Evolutionary conservation across 2,113 vertebrate genomes (phyloP), one percentile per base, ranked within the genome.

Genomic region (Tachuris rubrigastra): DNA sequence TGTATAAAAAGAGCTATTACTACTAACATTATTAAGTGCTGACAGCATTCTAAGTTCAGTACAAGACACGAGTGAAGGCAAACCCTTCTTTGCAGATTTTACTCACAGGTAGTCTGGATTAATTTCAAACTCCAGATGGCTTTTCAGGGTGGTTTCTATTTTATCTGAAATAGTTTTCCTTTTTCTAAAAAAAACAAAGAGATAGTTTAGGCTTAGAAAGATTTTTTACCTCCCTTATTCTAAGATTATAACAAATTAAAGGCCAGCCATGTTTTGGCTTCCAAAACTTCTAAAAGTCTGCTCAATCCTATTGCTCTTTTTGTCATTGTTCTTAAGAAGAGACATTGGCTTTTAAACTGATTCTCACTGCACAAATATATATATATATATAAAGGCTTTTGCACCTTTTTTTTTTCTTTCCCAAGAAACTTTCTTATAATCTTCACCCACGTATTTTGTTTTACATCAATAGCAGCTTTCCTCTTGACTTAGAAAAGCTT

Each of bases 21-120:
- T 91, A 89, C 90, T 89, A 94, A 71, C 37, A 22, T 90, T 90
- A 94, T 95, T 88, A 95, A 71, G 87, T 93, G 90, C 56, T 95
- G 94, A 96, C 91, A 96, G 47, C 14, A 8, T 77, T 56, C 82
- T 83, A 71, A 68, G n/a, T 41, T 89, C 46, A 47, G 22, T 71
- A 60, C 56, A 89, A 91, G 94, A 85, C 82, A 94, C 17, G 21
- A 91, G 83, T 71, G 65, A 95, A 91, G 87, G 50, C 89, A 96
- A 62, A 83, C 42, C 8, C 58, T 79, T 71, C 53, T 42, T 35
- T 66, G 58, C 55, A 86, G 58, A 77, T 76, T 31, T 89, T 93
- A 39, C 60, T 84, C 69, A 66, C 52, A 92, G 74, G 92, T 85
- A 96, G 59, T 80, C 86, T 95, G 85, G 76, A 90, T 53, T 62